phyloP scores from a whole-genome alignment of 2,888 invertebrate genomes.

The Tromatobia lineatoria region DNA sequence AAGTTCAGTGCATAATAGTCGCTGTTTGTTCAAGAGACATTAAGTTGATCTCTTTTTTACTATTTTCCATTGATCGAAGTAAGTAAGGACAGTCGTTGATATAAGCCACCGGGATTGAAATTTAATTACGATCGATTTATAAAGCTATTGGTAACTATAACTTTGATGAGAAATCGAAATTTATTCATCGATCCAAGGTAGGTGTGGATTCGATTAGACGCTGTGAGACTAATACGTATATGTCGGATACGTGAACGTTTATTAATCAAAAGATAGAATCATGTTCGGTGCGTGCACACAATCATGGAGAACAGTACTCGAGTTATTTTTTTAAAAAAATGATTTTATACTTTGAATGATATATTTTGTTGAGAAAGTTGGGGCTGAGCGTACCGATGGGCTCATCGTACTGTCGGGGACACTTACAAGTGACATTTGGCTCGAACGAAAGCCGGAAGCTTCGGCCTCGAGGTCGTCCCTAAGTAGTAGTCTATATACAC shows the following conservation, averaged over 20 bases:
- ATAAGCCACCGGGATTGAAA: not conserved
- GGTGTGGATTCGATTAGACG: conserved; percentile 7
- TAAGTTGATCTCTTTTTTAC: not conserved
- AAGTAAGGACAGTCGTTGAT: not conserved
- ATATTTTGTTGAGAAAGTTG: not conserved
- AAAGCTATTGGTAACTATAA: not conserved
- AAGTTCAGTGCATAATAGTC: not conserved
- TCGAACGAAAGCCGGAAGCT: conserved; percentile 78
- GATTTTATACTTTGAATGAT: too few relatives aligned
- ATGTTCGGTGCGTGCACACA: conserved; percentile 6
- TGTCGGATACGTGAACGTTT: not conserved
- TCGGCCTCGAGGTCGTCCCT: conserved; percentile 57
- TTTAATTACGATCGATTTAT: conserved; percentile 13
- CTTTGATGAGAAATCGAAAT: not conserved
- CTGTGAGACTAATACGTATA: not conserved
- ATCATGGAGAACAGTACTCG: not conserved
- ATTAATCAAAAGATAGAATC: conserved; percentile 10
- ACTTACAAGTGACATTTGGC: conserved; percentile 76
- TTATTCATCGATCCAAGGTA: conserved; percentile 11
- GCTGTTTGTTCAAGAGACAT: not conserved
- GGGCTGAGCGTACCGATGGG: not conserved
- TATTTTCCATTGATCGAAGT: not conserved
- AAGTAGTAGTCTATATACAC: conserved; percentile 18
- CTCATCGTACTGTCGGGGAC: not conserved
- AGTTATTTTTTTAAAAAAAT: too few relatives aligned